phyloP scores from a whole-genome alignment of 2,888 invertebrate species.

The Meta bourneti region DNA sequence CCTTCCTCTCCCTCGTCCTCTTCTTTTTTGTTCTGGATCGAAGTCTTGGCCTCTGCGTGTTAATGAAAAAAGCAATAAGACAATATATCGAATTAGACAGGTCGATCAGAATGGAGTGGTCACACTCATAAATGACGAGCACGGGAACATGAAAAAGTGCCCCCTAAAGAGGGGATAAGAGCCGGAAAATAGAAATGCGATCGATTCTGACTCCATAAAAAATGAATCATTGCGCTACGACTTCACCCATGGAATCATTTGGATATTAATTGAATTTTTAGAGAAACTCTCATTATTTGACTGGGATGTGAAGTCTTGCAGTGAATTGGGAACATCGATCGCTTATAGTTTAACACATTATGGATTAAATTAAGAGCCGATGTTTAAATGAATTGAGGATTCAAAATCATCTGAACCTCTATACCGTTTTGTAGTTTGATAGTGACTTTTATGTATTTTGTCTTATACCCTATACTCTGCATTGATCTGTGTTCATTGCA shows the following conservation, averaged over 20 bases:
- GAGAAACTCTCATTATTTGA: no score
- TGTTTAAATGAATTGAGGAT: not conserved
- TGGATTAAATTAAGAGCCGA: not conserved
- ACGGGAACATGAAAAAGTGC: conserved; percentile 6
- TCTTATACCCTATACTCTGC: no score
- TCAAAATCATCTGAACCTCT: no score
- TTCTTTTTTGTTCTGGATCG: conserved; percentile 54
- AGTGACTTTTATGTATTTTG: no score
- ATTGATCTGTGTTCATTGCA: no score
- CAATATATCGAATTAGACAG: conserved; percentile 56
- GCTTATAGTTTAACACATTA: not conserved
- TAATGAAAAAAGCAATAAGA: conserved; percentile 69
- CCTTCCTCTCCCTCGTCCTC: conserved; percentile 31
- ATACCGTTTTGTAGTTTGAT: no score
- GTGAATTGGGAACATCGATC: not conserved
- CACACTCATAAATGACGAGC: conserved; percentile 35
- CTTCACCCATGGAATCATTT: not conserved
- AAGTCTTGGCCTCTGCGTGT: conserved; percentile 54
- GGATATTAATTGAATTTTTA: not conserved
- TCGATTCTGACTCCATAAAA: conserved; percentile 35
- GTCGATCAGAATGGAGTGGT: conserved; percentile 57
- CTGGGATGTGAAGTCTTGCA: no score
- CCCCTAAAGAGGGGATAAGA: not conserved
- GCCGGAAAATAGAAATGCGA: conserved; percentile 21
- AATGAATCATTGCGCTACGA: not conserved